phyloP scores from a whole-genome alignment of 2,797 vertebrate genomes.

The Siniperca undulata region DNA sequence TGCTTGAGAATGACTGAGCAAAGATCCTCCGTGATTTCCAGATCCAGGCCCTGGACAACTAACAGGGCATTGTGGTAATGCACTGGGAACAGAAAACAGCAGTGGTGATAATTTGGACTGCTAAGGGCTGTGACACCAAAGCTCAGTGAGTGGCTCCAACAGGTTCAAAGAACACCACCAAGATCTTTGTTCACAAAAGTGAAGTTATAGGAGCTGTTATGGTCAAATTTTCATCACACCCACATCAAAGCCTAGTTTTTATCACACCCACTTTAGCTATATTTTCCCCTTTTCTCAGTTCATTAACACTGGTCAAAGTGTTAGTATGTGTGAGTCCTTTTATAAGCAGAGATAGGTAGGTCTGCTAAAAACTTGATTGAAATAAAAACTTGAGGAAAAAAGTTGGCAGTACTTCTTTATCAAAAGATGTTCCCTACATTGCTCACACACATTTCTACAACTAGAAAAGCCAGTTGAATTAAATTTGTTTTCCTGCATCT shows the following conservation, averaged over 20 bases:
- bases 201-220: conserved; percentile 20
- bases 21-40: not conserved
- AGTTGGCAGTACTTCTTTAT: conserved; percentile 23
- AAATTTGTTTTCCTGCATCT: conserved; percentile 51
- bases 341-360: conserved; percentile 21
- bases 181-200: conserved; percentile 23
- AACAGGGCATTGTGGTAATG: not conserved
- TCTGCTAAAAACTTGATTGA: conserved; percentile 27
- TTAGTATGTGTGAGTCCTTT: conserved; percentile 29
- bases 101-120: conserved; percentile 7
- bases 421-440: conserved; percentile 47
- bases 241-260: conserved; percentile 36
- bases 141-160: conserved; percentile 3
- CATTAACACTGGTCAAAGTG: conserved; percentile 62
- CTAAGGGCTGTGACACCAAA: not conserved
- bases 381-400: conserved; percentile 53
- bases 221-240: conserved; percentile 26
- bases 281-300: conserved; percentile 57
- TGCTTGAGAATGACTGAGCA: conserved; percentile 10
- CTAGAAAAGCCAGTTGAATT: conserved; percentile 47
- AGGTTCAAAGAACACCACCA: conserved; percentile 14
- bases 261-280: conserved; percentile 46
- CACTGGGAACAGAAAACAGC: not conserved
- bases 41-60: not conserved
- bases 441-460: conserved; percentile 46